Base-by-base conservation (phyloP, 2,888 invertebrate genomes). In the Diplazon laetatorius region DNA sequence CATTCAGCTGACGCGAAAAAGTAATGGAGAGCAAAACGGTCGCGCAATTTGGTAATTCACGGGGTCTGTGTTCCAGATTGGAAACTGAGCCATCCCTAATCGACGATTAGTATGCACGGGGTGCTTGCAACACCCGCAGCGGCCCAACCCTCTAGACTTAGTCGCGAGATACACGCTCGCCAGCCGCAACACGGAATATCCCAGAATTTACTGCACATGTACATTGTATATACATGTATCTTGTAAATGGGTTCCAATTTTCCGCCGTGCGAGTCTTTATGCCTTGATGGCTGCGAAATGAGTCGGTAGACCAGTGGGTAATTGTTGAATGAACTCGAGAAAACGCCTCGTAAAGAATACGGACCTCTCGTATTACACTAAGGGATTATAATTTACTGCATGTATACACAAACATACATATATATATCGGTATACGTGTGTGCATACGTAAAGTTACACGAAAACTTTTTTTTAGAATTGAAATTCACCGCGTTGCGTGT, bases 221-320 rank as follows among this genome's bases (percentile, higher is more conserved):
- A 55, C 63, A 44, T 22, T 52, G 22, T 42, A 16, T 71, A 48
- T 39, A 62, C 6, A 6, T 30, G 16, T 44, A 55, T 48, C 25
- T 22, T 52, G 22, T 42, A 16, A 62, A 48, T 39, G 70, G 39
- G 57, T 65, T 66, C 39, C 65, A 72, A 81, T 80, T 79, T 76
- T 82, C 77, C 62, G 68, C 68, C 71, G 73, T 57, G 55, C 70
- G 71, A 76, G 62, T 78, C 55, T 81, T 77, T 76, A 62, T 72
- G 75, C 73, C 78, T 82, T 82, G 82, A 82, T 81, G 78, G 81
- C 80, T 77, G 52, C 74, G 52, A 80, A 83, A 81, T 80, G 76
- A 81, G 79, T 52, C 71, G 60, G 65, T 69, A 75, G 70, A 75
- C 65, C 30, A 69, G 55, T 35, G 48, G 66, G 78, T 83, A 82